Evolutionary conservation across 1,140 invertebrate species (phyloP).

Genomic region (Ceratina japonica): DNA sequence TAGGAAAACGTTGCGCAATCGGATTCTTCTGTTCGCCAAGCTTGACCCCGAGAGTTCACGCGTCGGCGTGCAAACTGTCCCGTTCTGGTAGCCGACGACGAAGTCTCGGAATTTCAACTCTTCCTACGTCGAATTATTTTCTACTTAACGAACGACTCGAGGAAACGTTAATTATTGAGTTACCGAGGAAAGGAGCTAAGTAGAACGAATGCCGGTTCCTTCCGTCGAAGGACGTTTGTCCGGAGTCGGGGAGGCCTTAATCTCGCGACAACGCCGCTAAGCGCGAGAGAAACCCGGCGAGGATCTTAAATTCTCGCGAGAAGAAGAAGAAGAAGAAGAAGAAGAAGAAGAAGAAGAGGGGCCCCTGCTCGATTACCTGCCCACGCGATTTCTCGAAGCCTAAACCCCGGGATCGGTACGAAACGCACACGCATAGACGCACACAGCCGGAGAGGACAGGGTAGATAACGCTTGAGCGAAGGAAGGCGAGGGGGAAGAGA

Average conservation of each 20-base stretch:
- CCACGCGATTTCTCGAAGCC: constrained; percentile 67
- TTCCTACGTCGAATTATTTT: too few relatives aligned
- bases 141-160: too few relatives aligned
- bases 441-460: constrained; percentile 49
- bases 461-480: neutral
- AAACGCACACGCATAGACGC: constrained; percentile 63
- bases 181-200: neutral
- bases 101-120: too few relatives aligned
- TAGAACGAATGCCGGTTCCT: neutral
- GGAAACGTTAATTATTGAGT: too few relatives aligned
- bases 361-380: constrained; percentile 67
- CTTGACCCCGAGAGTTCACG: too few relatives aligned
- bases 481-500: constrained; percentile 24
- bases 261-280: constrained; percentile 59
- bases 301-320: constrained; percentile 66
- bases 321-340: too few relatives aligned
- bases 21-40: too few relatives aligned
- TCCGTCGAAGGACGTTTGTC: constrained; percentile 41
- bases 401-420: constrained; percentile 64
- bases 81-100: too few relatives aligned
- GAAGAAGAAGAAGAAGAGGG: constrained; percentile 17
- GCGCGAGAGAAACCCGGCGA: constrained; percentile 61
- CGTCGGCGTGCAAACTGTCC: too few relatives aligned
- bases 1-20: too few relatives aligned
- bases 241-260: constrained; percentile 45